A percentile compares a stretch with the other conserved stretches of the same genome.
Evolutionary conservation across 53 echinoderm and acorn worm genomes (phyloP).

Genomic region (Glandiceps talaboti): DNA sequence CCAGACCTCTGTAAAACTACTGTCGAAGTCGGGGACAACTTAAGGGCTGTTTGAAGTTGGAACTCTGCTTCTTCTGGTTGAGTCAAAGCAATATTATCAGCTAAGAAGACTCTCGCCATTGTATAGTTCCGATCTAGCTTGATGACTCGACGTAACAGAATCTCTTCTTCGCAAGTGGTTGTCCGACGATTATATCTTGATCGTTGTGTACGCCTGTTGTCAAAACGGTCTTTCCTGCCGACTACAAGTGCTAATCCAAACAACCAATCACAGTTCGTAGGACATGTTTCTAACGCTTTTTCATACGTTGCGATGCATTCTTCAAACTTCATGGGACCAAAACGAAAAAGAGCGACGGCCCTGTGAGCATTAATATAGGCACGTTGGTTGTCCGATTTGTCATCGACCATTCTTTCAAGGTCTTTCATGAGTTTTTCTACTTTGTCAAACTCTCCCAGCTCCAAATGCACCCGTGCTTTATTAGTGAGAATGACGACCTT

Average conservation of each 20-base stretch:
- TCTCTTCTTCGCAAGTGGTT: background rate
- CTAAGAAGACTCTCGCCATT: background rate
- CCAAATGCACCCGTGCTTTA: background rate
- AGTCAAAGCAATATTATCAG: background rate
- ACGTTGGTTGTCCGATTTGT: background rate
- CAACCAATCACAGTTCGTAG: background rate
- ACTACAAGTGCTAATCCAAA: background rate
- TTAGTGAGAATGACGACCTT: background rate
- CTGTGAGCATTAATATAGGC: background rate
- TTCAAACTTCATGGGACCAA: background rate
- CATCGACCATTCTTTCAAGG: background rate
- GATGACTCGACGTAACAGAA: background rate
- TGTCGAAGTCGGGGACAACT: background rate
- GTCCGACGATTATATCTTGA: too few relatives aligned
- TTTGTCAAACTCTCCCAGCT: background rate
- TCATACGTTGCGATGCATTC: background rate
- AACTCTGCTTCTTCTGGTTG: background rate
- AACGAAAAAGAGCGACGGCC: background rate
- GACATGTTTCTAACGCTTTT: background rate
- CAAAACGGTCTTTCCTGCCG: background rate
- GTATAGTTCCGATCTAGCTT: background rate
- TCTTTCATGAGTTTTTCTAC: background rate
- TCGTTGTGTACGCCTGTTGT: background rate
- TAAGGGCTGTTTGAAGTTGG: background rate
- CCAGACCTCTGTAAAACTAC: background rate